Evolutionary conservation across 2,888 invertebrate species (phyloP).

Genomic region (Rhyacophila evoluta): DNA sequence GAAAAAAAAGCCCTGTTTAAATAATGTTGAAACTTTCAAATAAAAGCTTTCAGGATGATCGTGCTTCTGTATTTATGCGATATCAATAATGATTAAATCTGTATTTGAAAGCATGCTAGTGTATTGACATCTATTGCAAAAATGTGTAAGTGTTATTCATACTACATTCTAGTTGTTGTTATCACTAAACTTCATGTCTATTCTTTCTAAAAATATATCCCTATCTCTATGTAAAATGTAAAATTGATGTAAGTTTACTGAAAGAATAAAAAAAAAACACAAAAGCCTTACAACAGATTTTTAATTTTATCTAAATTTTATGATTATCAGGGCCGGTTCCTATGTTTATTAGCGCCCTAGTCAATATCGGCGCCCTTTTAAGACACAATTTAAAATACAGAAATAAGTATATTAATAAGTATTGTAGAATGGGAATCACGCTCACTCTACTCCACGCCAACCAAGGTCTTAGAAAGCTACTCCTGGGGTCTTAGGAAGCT

Average conservation of each 20-base stretch:
- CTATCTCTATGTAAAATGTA: slow-evolving; percentile 51
- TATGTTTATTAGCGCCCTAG: no score
- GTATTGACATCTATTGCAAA: slow-evolving; percentile 18
- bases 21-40: not conserved
- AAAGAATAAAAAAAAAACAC: slow-evolving; percentile 53
- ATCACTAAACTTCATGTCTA: slow-evolving; percentile 52
- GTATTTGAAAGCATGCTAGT: slow-evolving; percentile 20
- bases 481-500: no score
- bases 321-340: no score
- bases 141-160: slow-evolving; percentile 52
- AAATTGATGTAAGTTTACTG: slow-evolving; percentile 53
- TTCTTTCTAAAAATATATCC: slow-evolving; percentile 42
- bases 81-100: not conserved
- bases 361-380: no score
- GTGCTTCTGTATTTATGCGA: not conserved
- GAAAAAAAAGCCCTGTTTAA: not conserved
- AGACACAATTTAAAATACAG: no score
- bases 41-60: not conserved
- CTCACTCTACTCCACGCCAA: no score
- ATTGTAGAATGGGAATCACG: no score
- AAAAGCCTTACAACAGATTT: slow-evolving; percentile 54
- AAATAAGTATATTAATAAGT: no score
- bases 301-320: no score
- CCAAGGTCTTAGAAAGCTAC: no score
- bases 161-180: slow-evolving; percentile 54